phyloP scores from a whole-genome alignment of 2,888 invertebrate genomes.

The Heliconius cydno region DNA sequence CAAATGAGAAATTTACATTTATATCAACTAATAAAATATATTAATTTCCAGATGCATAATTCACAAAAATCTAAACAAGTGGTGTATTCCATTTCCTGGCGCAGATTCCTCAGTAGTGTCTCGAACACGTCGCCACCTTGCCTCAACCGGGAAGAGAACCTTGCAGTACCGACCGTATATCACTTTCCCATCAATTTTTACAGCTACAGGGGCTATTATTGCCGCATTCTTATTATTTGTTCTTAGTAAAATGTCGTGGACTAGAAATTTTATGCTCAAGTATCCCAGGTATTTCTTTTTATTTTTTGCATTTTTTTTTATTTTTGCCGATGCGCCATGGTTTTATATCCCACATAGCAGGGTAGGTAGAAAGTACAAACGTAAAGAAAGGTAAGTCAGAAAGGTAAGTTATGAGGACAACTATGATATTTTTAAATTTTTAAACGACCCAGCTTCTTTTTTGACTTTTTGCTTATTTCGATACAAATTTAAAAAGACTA shows the following conservation, averaged over 20 bases:
- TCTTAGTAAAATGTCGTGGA: slow-evolving; percentile 55
- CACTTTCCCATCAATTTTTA: slow-evolving; percentile 67
- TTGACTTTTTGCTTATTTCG: too few relatives aligned
- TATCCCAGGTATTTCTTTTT: slow-evolving; percentile 47
- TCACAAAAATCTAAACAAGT: slow-evolving; percentile 79
- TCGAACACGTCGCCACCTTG: slow-evolving; percentile 90
- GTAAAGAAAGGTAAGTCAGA: too few relatives aligned
- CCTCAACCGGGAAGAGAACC: slow-evolving; percentile 87
- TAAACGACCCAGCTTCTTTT: too few relatives aligned
- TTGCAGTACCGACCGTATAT: slow-evolving; percentile 90
- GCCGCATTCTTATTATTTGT: slow-evolving; percentile 77
- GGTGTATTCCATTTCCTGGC: slow-evolving; percentile 91
- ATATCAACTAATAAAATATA: too few relatives aligned
- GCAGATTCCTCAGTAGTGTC: slow-evolving; percentile 91
- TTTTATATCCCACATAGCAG: neutral
- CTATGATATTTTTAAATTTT: too few relatives aligned
- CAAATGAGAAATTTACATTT: too few relatives aligned
- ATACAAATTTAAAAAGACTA: too few relatives aligned
- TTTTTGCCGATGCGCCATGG: neutral
- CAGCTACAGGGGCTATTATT: slow-evolving; percentile 73
- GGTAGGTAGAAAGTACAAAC: neutral
- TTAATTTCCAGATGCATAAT: slow-evolving; percentile 60
- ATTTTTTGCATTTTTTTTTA: neutral
- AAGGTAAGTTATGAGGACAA: too few relatives aligned
- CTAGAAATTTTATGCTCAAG: slow-evolving; percentile 57